Percentiles rank a stretch among this genome's conserved stretches.
Conservation (phyloP, 2,888 invertebrate species). For the Drosophila paracracens region DNA sequence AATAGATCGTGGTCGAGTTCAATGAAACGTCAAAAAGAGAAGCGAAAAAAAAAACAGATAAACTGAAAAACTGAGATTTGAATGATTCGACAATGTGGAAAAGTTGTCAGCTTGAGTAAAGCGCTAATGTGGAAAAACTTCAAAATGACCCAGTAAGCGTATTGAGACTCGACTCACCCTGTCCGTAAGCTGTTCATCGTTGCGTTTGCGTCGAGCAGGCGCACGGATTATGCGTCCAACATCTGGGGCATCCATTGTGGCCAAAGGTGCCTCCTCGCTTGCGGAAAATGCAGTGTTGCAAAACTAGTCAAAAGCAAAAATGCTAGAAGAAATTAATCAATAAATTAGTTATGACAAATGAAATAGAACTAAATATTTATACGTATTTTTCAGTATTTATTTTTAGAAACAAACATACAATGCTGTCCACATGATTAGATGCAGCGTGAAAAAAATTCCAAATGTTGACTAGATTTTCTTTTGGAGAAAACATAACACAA, state of each 20-base stretch:
- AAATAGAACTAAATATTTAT: neutral
- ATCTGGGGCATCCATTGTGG: slow-evolving; percentile 78
- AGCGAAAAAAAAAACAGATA: slow-evolving; percentile 10
- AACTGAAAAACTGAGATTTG: slow-evolving; percentile 2
- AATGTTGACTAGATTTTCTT: neutral
- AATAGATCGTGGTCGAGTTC: slow-evolving; percentile 58
- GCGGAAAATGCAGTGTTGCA: slow-evolving; percentile 11
- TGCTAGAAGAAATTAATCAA: slow-evolving; percentile 4
- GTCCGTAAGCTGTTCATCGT: slow-evolving; percentile 91
- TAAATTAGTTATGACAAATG: neutral
- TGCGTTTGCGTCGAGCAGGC: slow-evolving; percentile 91
- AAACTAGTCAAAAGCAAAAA: slow-evolving; percentile 21
- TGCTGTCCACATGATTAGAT: neutral
- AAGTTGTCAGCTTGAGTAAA: slow-evolving; percentile 28
- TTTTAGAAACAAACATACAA: neutral
- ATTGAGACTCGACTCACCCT: slow-evolving; percentile 87
- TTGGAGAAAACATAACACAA: neutral
- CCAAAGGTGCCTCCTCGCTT: slow-evolving; percentile 1
- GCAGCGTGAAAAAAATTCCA: neutral
- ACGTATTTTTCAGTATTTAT: neutral
- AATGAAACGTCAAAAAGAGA: slow-evolving; percentile 50
- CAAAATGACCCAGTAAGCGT: slow-evolving; percentile 15
- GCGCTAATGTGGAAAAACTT: neutral
- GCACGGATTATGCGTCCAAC: slow-evolving; percentile 89
- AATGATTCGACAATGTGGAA: slow-evolving; percentile 17